These are phyloP conservation scores for Gobionotothen gibberifrons DNA, from an alignment of 2,797 vertebrate genomes.

Conservation along the genomic window DNA sequence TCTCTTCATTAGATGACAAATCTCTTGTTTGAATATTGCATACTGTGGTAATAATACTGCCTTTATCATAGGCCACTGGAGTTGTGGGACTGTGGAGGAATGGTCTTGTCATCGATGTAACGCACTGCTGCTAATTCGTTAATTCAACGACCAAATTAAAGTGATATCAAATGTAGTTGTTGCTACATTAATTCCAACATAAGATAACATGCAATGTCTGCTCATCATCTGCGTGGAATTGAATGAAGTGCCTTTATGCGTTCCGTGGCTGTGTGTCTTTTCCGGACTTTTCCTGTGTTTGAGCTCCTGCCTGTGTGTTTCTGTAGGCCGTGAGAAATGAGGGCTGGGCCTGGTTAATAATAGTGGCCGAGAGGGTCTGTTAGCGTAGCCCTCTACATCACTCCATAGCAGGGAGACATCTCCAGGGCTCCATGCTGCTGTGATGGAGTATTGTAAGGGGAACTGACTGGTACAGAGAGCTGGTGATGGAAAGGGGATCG, in stretches of 20 bases:
- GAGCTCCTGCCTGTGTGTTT: slow-evolving; percentile 51
- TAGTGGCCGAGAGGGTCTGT: slow-evolving; percentile 79
- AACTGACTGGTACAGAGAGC: slow-evolving; percentile 62
- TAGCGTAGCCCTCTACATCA: slow-evolving; percentile 80
- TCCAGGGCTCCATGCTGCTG: slow-evolving; percentile 71
- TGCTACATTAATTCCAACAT: slow-evolving; percentile 64
- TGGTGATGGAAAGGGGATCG: slow-evolving; percentile 71
- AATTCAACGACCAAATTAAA: slow-evolving; percentile 72
- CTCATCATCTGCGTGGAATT: slow-evolving; percentile 53
- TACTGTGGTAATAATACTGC: slow-evolving; percentile 80
- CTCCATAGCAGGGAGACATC: slow-evolving; percentile 75
- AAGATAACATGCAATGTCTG: slow-evolving; percentile 55
- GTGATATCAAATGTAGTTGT: slow-evolving; percentile 64
- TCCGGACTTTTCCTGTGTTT: slow-evolving; percentile 40
- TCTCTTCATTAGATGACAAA: slow-evolving; percentile 84
- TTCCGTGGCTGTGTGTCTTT: slow-evolving; percentile 25
- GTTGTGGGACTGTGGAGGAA: slow-evolving; percentile 64
- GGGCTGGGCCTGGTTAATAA: slow-evolving; percentile 74
- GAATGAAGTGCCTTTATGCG: slow-evolving; percentile 37
- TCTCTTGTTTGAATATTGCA: slow-evolving; percentile 82
- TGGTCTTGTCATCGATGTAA: slow-evolving; percentile 69
- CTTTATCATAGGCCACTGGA: slow-evolving; percentile 73
- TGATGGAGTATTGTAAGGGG: slow-evolving; percentile 74
- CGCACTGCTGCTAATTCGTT: slow-evolving; percentile 74
- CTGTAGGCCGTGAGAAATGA: slow-evolving; percentile 72